Conservation (phyloP, 2,888 invertebrate genomes). For the Cerastis rubricosa region DNA sequence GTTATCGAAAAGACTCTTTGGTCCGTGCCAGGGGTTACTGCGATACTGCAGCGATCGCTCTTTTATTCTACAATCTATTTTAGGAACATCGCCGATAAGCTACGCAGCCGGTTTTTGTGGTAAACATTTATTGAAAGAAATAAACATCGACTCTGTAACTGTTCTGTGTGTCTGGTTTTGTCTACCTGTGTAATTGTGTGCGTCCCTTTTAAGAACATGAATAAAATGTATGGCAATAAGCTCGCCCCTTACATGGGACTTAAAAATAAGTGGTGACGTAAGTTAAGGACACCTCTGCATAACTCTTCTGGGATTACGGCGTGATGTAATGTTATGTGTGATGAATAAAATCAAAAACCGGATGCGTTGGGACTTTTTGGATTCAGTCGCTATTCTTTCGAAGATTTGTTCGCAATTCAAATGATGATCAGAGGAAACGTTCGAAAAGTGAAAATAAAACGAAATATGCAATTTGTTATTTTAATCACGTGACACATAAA, state of each 20-base stretch:
- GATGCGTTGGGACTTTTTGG: background rate
- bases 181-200: background rate
- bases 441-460: constrained; percentile 4
- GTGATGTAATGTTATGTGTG: background rate
- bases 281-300: background rate
- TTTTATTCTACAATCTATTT: background rate
- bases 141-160: background rate
- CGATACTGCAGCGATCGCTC: background rate
- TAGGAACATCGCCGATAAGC: background rate
- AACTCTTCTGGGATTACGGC: background rate
- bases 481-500: background rate
- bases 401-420: too few relatives aligned
- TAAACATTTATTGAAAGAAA: background rate
- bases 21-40: background rate
- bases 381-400: background rate
- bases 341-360: background rate
- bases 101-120: background rate
- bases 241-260: background rate
- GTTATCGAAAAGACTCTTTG: background rate
- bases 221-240: background rate
- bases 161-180: background rate
- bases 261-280: background rate
- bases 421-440: background rate
- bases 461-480: background rate
- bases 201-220: too few relatives aligned